Base-by-base conservation (phyloP, 2,888 invertebrate genomes). In the Pteria penguin region DNA sequence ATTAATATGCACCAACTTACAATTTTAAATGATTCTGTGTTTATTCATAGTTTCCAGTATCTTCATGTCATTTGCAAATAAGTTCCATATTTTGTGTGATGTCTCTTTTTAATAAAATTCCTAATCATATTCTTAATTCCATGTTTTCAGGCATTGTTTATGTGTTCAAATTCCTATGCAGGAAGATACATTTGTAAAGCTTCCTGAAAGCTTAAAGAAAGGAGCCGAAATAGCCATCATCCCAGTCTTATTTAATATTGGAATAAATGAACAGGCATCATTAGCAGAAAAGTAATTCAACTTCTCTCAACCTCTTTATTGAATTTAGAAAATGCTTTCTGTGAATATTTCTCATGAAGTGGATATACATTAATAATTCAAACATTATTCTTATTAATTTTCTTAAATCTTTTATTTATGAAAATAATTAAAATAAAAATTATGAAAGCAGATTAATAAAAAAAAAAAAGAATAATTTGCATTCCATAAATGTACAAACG, bases 231-330 rank as follows among this genome's bases (percentile, higher is more conserved):
- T 92, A 65, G 79, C 95, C 78, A 95, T 98, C 66, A 96, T 96
- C 0, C 97, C 97, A 0, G 96, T 98, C 0, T 96, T 97, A 91
- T 98, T 98, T 91, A 98, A 97, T 92, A 95, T 98, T 79, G 98
- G 98, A 52, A 96, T 98, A 76, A 98, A 98, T 91, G 97, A 98
- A 91, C 96, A 96, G 93, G 97, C 97, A 2, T 95, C 97, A 0
- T 90, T 97, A 32, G 97, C 98, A 0, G 97, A 97, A 91, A 96
- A 96, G 81, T 93, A 81, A 79, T 83, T 22, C 2, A 45, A n/a
- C n/a, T n/a, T n/a, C n/a, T n/a, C n/a, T n/a, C n/a, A n/a, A n/a
- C n/a, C n/a, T n/a, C n/a, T n/a, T n/a, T n/a, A n/a, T n/a, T n/a
- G n/a, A n/a, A n/a, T n/a, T n/a, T n/a, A n/a, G n/a, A n/a, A n/a